Base-by-base conservation (phyloP, 2,113 vertebrate species). In the Gobio gobio region DNA sequence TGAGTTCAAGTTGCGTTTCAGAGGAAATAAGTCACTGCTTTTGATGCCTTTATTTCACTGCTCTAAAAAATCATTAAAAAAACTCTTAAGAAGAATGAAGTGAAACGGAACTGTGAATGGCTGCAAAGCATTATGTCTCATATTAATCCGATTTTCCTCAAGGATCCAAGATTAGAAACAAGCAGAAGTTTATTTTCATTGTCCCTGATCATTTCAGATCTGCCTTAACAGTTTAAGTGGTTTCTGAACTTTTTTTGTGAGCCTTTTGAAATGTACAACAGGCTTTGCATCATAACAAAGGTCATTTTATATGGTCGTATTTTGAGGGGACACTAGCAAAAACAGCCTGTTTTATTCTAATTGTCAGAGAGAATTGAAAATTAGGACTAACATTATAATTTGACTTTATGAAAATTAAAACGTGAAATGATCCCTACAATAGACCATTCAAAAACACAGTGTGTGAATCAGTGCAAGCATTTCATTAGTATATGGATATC, bases 11-110 rank as follows among this genome's bases (percentile, higher is more conserved):
- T 56, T 14, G 18, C 1, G 18, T 79, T 73, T 78, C 61, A 29
- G 33, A 43, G 82, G 7, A 76, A 70, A 61, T 20, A 79, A 64
- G 66, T 85, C 40, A 72, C 9, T 61, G 59, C 56, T 36, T 70
- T 13, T 10, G 18, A 49, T 79, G 33, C 73, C 56, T 59, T 87
- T 58, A 58, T n/a, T 59, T 10, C 75, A 68, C 6, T 56, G 54
- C 18, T 18, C 54, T 7, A 20, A 22, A 54, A 22, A 56, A 22
- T 2, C 8, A 3, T 56, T 56, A 8, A 8, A 56, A 66, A 70
- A 74, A 74, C 72, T 74, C 18, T 22, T 56, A 26, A 47, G 58
- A 24, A 61, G n/a, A n/a, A 6, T 10, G 4, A 43, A 4, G 0
- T 22, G 36, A 43, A 43, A 22, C 18, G 1, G 66, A 43, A 70